Conservation (phyloP, 1,140 invertebrate species). For the Drosophila kepulauana region DNA sequence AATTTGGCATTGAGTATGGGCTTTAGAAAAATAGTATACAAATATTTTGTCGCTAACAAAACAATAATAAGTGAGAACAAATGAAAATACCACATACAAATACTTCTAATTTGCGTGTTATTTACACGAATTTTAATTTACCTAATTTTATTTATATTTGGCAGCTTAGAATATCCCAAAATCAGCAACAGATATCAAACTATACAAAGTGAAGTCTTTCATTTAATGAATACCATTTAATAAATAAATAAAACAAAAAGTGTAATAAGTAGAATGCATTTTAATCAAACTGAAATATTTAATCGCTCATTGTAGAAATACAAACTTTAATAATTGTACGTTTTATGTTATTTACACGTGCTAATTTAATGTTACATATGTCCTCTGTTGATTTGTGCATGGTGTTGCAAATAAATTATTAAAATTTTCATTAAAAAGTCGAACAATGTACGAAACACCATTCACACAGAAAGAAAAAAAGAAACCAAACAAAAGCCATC, state of each 20-base stretch:
- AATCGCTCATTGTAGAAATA: slow-evolving; percentile 6
- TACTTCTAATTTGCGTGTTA: too few relatives aligned
- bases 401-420: slow-evolving; percentile 60
- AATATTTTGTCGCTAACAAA: too few relatives aligned
- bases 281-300: slow-evolving; percentile 17
- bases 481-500: slow-evolving; percentile 34
- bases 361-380: slow-evolving; percentile 34
- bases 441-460: slow-evolving; percentile 54
- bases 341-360: slow-evolving; percentile 56
- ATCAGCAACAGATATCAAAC: too few relatives aligned
- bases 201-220: too few relatives aligned
- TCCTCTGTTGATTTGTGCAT: slow-evolving; percentile 41
- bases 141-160: too few relatives aligned
- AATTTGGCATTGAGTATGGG: too few relatives aligned
- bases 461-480: slow-evolving; percentile 24
- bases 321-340: slow-evolving; percentile 50
- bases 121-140: too few relatives aligned
- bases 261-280: background rate
- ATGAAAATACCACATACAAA: too few relatives aligned
- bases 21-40: too few relatives aligned
- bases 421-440: slow-evolving; percentile 79
- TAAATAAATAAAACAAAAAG: background rate
- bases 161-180: too few relatives aligned
- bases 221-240: background rate
- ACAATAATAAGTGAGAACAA: too few relatives aligned